phyloP scores from a whole-genome alignment of 2,797 vertebrate genomes.

The Thalassophryne amazonica region DNA sequence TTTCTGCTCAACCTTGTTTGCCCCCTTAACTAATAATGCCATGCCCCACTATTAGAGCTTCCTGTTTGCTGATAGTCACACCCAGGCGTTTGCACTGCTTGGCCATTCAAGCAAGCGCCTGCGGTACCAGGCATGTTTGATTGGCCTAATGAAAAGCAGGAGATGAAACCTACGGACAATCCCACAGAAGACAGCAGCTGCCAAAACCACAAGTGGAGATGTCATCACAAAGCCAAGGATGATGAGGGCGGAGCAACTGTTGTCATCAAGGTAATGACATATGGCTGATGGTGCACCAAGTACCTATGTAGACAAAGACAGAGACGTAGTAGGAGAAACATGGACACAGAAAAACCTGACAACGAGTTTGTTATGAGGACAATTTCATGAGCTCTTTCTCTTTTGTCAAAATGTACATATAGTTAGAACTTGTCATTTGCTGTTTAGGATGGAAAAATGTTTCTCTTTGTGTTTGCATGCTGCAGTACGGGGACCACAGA shows the following conservation, averaged over 20 bases:
- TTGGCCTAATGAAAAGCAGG: conserved; percentile 79
- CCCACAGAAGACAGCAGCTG: conserved; percentile 85
- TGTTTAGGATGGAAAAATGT: background rate
- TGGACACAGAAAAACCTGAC: background rate
- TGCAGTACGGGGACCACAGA: conserved; percentile 5
- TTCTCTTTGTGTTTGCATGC: background rate
- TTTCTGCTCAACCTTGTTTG: background rate
- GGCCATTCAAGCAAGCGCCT: conserved; percentile 71
- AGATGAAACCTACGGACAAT: conserved; percentile 82
- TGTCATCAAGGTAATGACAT: conserved; percentile 90
- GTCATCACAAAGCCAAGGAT: conserved; percentile 92
- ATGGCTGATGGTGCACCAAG: conserved; percentile 63
- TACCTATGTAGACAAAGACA: conserved; percentile 58
- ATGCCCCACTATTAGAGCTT: background rate
- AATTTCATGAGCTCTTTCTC: background rate
- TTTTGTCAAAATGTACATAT: background rate
- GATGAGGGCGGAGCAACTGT: conserved; percentile 91
- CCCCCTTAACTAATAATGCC: too few relatives aligned
- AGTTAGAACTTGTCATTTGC: background rate
- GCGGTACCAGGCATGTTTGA: conserved; percentile 74
- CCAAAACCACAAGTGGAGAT: conserved; percentile 90
- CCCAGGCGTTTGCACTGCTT: conserved; percentile 71
- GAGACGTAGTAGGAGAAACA: background rate
- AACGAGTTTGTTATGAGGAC: background rate
- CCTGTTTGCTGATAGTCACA: conserved; percentile 39